Base-by-base conservation (phyloP, 2,113 vertebrate genomes). In the Heteronetta atricapilla region DNA sequence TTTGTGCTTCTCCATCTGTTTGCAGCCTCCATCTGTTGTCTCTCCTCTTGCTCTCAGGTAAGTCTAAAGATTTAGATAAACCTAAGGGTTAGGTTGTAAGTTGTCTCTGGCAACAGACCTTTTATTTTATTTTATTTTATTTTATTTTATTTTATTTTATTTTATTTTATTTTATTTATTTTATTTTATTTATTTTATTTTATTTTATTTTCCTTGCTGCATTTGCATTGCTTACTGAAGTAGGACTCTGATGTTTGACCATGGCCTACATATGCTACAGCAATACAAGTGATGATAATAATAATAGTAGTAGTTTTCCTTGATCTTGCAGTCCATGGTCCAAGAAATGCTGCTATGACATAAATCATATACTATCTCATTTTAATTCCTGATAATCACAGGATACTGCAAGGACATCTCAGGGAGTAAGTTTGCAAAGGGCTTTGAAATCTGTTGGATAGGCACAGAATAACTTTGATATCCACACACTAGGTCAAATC, bases 1-100 rank as follows among this genome's bases (percentile, higher is more conserved):
- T 93, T 94, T 94, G 76, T 81, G 82, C 85, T 88, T 68, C 80
- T 91, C 93, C 90, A 96, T 90, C 86, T 95, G 90, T 90, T 91
- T 88, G 38, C 66, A 67, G 38, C 21, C 86, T 95, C 90, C 91
- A 80, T 95, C 90, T 94, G 59, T 79, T 93, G 80, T n/a, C 16
- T 94, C 15, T 86, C 46, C 75, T 70, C 64, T 60, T 28, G 7
- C 38, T 88, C 50, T 52, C 81, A 93, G 89, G 87, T 95, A 59
- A 86, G 46, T 59, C n/a, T 77, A 11, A 92, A 79, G 59, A 74
- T 80, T 91, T 67, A 59, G 76, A 34, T 52, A 83, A 67, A 92
- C 9, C 25, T 59, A 6, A 81, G 90, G 62, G 68, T 40, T 63
- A 44, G 38, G 26, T 9, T 75, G 25, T 23, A 58, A 31, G 48